Evolutionary conservation across 1,140 invertebrate species (phyloP).

Genomic region (Copidosoma floridanum): DNA sequence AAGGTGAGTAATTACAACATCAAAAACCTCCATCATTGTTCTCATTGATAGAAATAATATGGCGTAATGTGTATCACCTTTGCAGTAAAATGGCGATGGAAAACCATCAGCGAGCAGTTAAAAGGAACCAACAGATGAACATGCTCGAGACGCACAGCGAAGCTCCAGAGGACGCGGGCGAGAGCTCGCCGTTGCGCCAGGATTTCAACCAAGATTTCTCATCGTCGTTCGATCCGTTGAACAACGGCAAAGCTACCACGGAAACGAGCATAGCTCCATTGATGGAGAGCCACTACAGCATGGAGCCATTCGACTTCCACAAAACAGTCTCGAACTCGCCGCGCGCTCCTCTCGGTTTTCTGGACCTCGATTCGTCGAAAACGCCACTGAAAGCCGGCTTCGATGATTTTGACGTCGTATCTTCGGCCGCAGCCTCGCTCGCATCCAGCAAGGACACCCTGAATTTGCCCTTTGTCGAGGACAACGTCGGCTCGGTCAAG

Average conservation of each 20-base stretch:
- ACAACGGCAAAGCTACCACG: not conserved
- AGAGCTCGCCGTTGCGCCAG: conserved; percentile 46
- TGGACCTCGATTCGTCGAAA: conserved; percentile 47
- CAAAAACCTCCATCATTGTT: too few species aligned
- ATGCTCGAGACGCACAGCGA: too few species aligned
- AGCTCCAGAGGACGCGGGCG: conserved; percentile 45
- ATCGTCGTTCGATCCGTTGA: conserved; percentile 45
- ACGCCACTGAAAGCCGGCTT: conserved; percentile 50
- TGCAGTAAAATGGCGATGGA: too few species aligned
- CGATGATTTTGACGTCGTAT: conserved; percentile 52
- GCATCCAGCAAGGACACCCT: conserved; percentile 49
- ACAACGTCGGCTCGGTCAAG: conserved; percentile 43
- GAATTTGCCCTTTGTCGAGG: conserved; percentile 51
- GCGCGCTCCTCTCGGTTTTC: conserved; percentile 33
- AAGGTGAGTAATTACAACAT: too few species aligned
- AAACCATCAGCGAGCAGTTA: too few species aligned
- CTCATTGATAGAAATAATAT: too few species aligned
- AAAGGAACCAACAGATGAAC: too few species aligned
- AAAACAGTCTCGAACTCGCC: conserved; percentile 30
- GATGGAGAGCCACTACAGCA: not conserved
- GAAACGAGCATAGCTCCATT: not conserved
- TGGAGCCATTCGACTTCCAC: conserved; percentile 23
- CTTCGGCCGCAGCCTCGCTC: conserved; percentile 44
- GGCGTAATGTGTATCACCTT: too few species aligned
- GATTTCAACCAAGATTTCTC: conserved; percentile 50